A percentile compares a stretch with the other conserved stretches of the same genome.
These are phyloP conservation scores for Eurosta solidaginis DNA, from an alignment of 1,140 invertebrate genomes.

Conservation along the genomic window DNA sequence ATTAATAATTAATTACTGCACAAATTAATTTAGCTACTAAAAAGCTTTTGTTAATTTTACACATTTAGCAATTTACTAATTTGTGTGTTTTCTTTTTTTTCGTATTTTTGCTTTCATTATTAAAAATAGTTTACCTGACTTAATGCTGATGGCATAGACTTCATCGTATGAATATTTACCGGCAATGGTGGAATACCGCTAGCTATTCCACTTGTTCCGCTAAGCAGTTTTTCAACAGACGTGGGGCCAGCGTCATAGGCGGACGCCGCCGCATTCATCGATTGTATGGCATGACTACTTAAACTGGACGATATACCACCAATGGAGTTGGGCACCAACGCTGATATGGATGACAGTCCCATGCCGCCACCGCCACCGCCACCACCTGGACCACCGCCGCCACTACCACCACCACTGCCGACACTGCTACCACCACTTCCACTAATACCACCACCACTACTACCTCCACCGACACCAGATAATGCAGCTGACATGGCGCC, in stretches of 20 bases:
- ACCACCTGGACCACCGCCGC: constrained; percentile 33
- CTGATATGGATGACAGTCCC: constrained; percentile 56
- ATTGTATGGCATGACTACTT: constrained; percentile 56
- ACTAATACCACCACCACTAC: background rate
- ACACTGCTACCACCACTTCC: background rate
- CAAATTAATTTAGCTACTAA: background rate
- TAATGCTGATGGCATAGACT: constrained; percentile 59
- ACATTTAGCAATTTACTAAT: background rate
- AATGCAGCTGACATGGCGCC: constrained; percentile 28
- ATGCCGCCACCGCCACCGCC: constrained; percentile 46
- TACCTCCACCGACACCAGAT: background rate
- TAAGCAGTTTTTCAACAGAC: constrained; percentile 54
- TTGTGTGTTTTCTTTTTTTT: background rate
- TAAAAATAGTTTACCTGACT: constrained; percentile 60
- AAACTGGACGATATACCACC: constrained; percentile 58
- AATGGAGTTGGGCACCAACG: constrained; percentile 56
- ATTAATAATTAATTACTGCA: background rate
- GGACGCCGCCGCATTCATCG: constrained; percentile 43
- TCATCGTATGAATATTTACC: constrained; percentile 60
- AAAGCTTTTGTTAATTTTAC: background rate
- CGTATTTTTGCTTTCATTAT: constrained; percentile 49
- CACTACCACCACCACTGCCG: constrained; percentile 11
- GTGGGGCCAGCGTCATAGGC: constrained; percentile 39
- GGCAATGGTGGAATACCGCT: constrained; percentile 59
- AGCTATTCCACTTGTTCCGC: constrained; percentile 58